phyloP scores from a whole-genome alignment of 2,113 vertebrate genomes.

The Heterochromis multidens region DNA sequence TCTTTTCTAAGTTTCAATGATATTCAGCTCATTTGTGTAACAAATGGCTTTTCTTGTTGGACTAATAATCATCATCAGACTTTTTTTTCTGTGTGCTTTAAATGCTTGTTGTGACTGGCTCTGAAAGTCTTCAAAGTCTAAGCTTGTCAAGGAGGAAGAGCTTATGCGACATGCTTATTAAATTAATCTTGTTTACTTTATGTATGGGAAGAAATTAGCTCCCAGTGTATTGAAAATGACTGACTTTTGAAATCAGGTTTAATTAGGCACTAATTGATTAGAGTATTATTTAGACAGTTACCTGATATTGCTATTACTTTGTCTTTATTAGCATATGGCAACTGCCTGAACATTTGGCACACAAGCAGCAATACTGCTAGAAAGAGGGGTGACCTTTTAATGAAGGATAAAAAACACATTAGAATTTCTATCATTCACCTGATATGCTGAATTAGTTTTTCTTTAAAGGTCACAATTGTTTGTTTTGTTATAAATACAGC shows the following conservation, averaged over 20 bases:
- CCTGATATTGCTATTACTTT: background rate
- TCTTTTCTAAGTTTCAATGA: background rate
- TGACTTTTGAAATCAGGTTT: background rate
- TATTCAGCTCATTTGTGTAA: background rate
- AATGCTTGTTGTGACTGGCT: background rate
- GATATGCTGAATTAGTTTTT: slow-evolving; percentile 44
- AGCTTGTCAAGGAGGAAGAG: background rate
- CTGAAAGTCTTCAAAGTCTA: background rate
- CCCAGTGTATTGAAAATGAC: background rate
- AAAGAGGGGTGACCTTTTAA: slow-evolving; percentile 55
- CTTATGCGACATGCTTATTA: background rate
- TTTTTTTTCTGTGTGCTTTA: background rate
- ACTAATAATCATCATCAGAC: background rate
- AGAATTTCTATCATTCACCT: slow-evolving; percentile 41
- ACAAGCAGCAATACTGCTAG: slow-evolving; percentile 17
- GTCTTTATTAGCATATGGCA: slow-evolving; percentile 6
- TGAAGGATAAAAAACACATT: slow-evolving; percentile 29
- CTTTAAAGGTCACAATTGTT: slow-evolving; percentile 58
- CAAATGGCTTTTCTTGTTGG: background rate
- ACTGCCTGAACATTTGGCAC: slow-evolving; percentile 8
- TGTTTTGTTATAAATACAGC: slow-evolving; percentile 35
- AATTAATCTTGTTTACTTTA: background rate
- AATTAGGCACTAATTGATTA: background rate
- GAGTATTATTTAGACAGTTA: slow-evolving; percentile 1
- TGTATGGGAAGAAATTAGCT: background rate